A percentile compares a stretch with the other conserved stretches of the same genome.
Evolutionary conservation across 2,797 vertebrate genomes (phyloP).

Genomic region (Chiloscyllium punctatum): DNA sequence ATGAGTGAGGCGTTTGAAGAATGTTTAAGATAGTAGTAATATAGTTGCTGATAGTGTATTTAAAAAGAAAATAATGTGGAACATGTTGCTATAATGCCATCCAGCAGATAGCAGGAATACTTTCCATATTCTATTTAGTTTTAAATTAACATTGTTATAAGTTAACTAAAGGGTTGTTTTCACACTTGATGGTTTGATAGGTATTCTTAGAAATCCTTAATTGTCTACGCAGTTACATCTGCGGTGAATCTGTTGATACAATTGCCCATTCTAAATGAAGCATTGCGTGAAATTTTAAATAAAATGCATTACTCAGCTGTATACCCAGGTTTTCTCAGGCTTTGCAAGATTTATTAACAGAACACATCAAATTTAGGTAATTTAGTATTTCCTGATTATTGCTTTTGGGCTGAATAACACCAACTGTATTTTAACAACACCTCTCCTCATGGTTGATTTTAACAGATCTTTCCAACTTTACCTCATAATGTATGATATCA

Average conservation of each 20-base stretch:
- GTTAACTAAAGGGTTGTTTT: constrained; percentile 11
- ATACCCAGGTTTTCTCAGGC: neutral
- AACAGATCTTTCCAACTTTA: neutral
- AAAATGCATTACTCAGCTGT: neutral
- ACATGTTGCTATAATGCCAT: neutral
- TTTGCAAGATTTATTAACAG: neutral
- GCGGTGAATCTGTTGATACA: neutral
- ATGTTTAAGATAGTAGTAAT: neutral
- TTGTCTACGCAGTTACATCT: constrained; percentile 20
- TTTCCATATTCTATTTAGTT: neutral
- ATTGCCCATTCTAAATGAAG: neutral
- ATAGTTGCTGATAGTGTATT: neutral
- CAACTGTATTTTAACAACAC: neutral
- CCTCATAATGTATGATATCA: neutral
- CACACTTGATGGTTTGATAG: neutral
- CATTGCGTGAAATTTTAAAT: neutral
- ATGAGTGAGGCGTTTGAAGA: neutral
- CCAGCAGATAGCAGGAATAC: neutral
- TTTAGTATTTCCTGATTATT: too few relatives aligned
- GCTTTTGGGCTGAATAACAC: too few relatives aligned
- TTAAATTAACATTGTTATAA: neutral
- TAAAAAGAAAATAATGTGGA: neutral
- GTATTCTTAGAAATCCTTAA: constrained; percentile 23
- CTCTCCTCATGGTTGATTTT: neutral
- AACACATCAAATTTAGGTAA: neutral